phyloP scores from a whole-genome alignment of 2,888 invertebrate genomes.

The Leptinotarsa tumamoca region DNA sequence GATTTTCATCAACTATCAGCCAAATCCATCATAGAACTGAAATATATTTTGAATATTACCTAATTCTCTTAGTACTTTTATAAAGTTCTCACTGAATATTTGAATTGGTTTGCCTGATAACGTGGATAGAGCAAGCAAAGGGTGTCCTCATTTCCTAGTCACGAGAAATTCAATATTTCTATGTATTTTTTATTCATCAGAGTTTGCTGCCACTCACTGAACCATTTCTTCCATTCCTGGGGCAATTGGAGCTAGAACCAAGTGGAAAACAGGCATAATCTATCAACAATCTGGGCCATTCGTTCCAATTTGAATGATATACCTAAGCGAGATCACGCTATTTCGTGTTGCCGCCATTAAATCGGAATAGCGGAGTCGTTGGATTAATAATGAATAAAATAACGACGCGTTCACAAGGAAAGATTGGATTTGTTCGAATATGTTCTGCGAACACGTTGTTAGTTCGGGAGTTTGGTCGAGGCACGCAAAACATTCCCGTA shows the following conservation, averaged over 20 bases:
- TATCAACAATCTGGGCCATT: neutral
- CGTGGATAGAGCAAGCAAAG: no score
- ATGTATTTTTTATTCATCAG: no score
- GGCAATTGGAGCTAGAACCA: neutral
- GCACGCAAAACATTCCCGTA: neutral
- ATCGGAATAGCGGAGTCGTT: slow-evolving; percentile 24
- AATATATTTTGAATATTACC: no score
- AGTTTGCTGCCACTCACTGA: no score
- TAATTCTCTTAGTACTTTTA: no score
- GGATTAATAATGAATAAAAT: slow-evolving; percentile 33
- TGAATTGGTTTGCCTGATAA: no score
- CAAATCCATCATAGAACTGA: no score
- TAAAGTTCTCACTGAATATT: no score
- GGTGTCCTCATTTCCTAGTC: no score
- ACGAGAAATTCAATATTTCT: no score
- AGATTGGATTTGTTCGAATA: slow-evolving; percentile 12
- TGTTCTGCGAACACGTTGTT: slow-evolving; percentile 1
- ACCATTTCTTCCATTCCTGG: neutral
- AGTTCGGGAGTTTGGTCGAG: neutral
- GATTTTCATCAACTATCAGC: no score
- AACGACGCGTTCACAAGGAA: slow-evolving; percentile 19
- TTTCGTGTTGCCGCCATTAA: slow-evolving; percentile 29
- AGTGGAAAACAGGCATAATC: neutral
- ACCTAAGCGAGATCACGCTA: slow-evolving; percentile 22
- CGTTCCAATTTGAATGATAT: slow-evolving; percentile 8